Evolutionary conservation across 2,797 vertebrate genomes (phyloP).

Genomic region (Acipenser oxyrinchus): DNA sequence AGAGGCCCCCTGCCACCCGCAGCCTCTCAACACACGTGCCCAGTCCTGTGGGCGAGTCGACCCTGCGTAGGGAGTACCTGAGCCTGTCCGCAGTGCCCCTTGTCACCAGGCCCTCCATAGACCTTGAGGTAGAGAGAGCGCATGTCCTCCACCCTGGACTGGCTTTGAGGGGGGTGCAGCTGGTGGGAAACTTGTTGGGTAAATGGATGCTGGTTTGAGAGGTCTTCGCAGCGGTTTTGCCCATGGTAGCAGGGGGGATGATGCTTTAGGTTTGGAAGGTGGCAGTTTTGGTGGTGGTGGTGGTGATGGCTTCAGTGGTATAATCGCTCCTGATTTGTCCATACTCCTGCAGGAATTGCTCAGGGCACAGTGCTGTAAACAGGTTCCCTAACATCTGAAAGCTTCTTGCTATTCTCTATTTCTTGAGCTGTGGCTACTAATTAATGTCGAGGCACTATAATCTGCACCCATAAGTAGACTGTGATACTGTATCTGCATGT

Average conservation of each 20-base stretch:
- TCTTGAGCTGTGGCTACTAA: neutral
- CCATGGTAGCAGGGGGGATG: slow-evolving; percentile 23
- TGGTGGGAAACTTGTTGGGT: neutral
- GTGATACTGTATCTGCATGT: too few relatives aligned
- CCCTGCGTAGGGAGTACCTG: slow-evolving; percentile 49
- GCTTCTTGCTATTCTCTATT: neutral
- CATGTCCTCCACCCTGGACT: slow-evolving; percentile 21
- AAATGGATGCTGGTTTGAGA: slow-evolving; percentile 9
- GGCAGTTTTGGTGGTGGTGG: slow-evolving; percentile 14
- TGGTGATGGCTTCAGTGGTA: too few relatives aligned
- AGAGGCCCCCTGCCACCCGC: slow-evolving; percentile 17
- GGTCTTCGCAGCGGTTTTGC: slow-evolving; percentile 6
- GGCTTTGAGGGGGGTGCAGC: neutral
- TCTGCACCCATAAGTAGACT: too few relatives aligned
- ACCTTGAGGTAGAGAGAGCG: slow-evolving; percentile 49
- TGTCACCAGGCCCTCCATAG: slow-evolving; percentile 49
- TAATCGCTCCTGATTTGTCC: too few relatives aligned
- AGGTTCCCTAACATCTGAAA: too few relatives aligned
- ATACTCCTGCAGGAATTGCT: neutral
- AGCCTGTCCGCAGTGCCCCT: slow-evolving; percentile 65
- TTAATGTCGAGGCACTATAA: too few relatives aligned
- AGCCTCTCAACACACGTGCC: slow-evolving; percentile 27
- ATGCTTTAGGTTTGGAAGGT: slow-evolving; percentile 39
- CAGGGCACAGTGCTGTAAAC: neutral
- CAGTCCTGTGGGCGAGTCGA: slow-evolving; percentile 24